Conservation (phyloP, 2,113 vertebrate genomes). For the Indri indri region DNA sequence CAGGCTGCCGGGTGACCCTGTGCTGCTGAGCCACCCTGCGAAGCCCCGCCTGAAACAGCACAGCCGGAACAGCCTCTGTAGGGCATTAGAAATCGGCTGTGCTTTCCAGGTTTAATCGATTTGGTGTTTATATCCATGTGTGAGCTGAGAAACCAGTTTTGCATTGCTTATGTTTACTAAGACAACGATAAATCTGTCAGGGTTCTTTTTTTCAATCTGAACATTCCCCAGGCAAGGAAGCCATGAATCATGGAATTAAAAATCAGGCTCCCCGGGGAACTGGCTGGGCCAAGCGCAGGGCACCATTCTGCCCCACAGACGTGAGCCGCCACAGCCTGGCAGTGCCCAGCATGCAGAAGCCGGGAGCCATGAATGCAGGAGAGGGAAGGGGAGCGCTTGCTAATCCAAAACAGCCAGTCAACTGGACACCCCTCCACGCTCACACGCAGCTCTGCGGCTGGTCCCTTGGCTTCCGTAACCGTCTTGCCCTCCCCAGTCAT, state of each 20-base stretch:
- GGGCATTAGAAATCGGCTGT: background rate
- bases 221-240: background rate
- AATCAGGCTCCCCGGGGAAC: background rate
- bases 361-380: background rate
- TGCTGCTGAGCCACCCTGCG: background rate
- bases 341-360: rapidly evolving
- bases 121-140: background rate
- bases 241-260: background rate
- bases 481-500: background rate
- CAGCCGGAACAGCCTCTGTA: background rate
- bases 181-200: background rate
- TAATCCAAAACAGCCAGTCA: background rate
- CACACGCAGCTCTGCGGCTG: background rate
- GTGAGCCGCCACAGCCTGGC: background rate
- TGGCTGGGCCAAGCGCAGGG: background rate
- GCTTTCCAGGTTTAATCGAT: background rate
- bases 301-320: background rate
- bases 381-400: no score
- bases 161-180: background rate
- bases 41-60: no score
- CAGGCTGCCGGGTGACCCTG: background rate
- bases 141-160: background rate
- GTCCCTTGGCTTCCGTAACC: background rate
- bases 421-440: rapidly evolving
- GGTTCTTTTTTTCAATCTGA: background rate